phyloP scores from a whole-genome alignment of 2,888 invertebrate genomes.

The Petrolisthes cinctipes region DNA sequence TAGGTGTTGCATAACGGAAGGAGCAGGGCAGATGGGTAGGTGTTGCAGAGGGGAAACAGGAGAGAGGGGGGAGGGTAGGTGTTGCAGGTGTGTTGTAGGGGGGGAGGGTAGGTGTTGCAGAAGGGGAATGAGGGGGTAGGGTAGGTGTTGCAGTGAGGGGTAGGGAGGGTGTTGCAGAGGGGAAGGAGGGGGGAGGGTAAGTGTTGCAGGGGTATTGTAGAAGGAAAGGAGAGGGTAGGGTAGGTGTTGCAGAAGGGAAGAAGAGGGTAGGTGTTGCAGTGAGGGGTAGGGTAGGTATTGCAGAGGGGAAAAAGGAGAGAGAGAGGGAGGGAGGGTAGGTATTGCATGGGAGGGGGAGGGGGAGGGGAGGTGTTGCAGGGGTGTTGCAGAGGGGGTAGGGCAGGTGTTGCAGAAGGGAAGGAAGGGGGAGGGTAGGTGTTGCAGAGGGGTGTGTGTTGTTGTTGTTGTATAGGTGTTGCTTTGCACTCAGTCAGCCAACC shows the following conservation, averaged over 20 bases:
- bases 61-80: background rate
- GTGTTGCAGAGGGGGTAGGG: too few species aligned
- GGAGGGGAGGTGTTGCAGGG: too few species aligned
- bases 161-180: background rate
- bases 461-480: too few species aligned
- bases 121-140: background rate
- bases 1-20: conserved; percentile 3
- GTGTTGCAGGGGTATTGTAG: background rate
- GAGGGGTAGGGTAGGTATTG: background rate
- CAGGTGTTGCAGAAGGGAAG: too few species aligned
- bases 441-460: too few species aligned
- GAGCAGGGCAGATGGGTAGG: conserved; percentile 5
- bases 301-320: conserved; percentile 6
- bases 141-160: conserved; percentile 9
- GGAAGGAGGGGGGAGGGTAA: background rate
- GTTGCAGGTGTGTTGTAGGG: background rate
- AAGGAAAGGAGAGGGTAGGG: too few species aligned
- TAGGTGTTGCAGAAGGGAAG: background rate
- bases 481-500: too few species aligned
- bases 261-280: background rate
- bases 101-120: background rate
- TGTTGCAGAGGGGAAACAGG: background rate
- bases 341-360: too few species aligned
- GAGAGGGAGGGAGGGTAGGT: background rate
- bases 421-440: too few species aligned